Conservation (phyloP, 1,140 invertebrate genomes). For the Papilio helenus region DNA sequence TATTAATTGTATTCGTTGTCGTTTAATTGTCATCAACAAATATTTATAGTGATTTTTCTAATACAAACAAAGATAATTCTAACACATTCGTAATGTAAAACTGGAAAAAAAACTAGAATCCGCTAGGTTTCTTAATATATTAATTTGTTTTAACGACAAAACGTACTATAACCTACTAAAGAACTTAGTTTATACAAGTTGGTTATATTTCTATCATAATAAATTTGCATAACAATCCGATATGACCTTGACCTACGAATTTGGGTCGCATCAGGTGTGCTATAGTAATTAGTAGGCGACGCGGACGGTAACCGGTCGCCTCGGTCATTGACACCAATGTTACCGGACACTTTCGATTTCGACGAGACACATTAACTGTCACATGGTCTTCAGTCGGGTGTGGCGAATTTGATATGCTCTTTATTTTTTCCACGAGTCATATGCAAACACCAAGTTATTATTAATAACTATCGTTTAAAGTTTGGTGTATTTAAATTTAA, state of each 20-base stretch:
- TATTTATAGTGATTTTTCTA: no score
- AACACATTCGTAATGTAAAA: no score
- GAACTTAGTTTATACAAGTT: not conserved
- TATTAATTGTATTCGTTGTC: no score
- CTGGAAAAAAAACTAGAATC: no score
- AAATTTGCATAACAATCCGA: not conserved
- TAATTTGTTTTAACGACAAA: no score
- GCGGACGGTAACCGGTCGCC: conserved; percentile 5
- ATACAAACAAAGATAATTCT: no score
- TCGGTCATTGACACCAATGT: conserved; percentile 34
- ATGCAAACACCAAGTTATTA: no score
- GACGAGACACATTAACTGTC: not conserved
- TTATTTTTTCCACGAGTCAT: not conserved
- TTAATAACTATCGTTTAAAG: not conserved
- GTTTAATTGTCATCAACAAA: no score
- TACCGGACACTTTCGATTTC: conserved; percentile 33
- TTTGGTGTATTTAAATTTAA: not conserved
- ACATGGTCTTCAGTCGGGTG: not conserved
- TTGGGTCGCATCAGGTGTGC: conserved; percentile 35
- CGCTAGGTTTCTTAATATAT: no score
- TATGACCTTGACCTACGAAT: not conserved
- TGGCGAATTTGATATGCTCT: not conserved
- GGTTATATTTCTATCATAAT: not conserved
- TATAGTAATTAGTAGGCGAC: conserved; percentile 20
- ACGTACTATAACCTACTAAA: no score